phyloP scores from a whole-genome alignment of 2,888 invertebrate species.

The Gymnosoma rotundatum region DNA sequence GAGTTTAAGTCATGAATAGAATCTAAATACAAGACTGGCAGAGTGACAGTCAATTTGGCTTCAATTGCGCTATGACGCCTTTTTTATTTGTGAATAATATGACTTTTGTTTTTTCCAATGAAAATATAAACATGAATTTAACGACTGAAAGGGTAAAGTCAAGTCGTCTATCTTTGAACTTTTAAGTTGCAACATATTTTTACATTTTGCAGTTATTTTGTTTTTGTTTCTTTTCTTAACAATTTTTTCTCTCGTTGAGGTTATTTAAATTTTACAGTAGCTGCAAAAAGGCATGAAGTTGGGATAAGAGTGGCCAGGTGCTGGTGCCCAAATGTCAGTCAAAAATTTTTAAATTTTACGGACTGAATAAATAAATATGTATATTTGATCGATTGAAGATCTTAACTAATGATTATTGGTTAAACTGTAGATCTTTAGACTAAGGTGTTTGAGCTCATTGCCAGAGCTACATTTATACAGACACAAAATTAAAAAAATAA shows the following conservation, averaged over 20 bases:
- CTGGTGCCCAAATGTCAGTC: no score
- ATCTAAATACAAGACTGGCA: background rate
- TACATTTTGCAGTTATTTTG: conserved; percentile 25
- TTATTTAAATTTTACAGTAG: conserved; percentile 50
- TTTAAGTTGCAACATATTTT: conserved; percentile 28
- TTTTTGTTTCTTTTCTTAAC: conserved; percentile 5
- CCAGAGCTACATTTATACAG: no score
- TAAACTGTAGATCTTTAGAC: no score
- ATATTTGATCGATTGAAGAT: no score
- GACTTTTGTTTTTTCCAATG: background rate
- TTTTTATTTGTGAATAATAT: conserved; percentile 21
- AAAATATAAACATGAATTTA: conserved; percentile 43
- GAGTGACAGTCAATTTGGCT: conserved; percentile 10
- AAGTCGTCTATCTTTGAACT: background rate
- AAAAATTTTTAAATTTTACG: no score
- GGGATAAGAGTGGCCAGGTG: background rate
- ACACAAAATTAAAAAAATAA: no score
- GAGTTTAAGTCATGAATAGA: background rate
- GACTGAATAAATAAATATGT: no score
- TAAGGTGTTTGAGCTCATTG: no score
- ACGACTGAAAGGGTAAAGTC: conserved; percentile 50
- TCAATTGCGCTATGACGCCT: conserved; percentile 43
- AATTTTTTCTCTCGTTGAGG: background rate
- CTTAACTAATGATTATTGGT: no score
- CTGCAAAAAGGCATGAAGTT: conserved; percentile 9